A percentile compares a stretch with the other conserved stretches of the same genome.
These are phyloP conservation scores for Chrysolina americana DNA, from an alignment of 2,888 invertebrate genomes.

Conservation along the genomic window DNA sequence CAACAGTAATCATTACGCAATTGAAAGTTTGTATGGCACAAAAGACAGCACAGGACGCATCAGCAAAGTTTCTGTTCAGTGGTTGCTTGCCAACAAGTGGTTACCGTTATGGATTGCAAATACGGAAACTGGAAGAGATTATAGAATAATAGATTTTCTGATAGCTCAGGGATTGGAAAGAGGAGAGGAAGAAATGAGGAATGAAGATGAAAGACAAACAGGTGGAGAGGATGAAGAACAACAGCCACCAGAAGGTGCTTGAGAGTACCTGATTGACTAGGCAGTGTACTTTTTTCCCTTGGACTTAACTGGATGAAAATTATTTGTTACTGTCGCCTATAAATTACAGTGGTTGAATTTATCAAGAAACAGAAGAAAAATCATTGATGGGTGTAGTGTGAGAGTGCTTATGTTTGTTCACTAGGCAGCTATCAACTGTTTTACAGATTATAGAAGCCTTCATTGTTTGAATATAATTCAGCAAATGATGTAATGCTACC, in stretches of 20 bases:
- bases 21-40: slow-evolving; percentile 68
- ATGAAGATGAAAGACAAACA: slow-evolving; percentile 53
- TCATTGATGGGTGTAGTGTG: no score
- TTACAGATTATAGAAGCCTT: no score
- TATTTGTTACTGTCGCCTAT: not conserved
- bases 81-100: slow-evolving; percentile 79
- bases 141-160: slow-evolving; percentile 66
- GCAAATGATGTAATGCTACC: no score
- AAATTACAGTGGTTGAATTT: no score
- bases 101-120: slow-evolving; percentile 76
- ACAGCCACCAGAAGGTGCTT: slow-evolving; percentile 13
- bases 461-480: no score
- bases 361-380: no score
- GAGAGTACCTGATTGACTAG: not conserved
- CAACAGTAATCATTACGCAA: slow-evolving; percentile 69
- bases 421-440: no score
- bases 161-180: slow-evolving; percentile 63
- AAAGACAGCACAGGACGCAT: slow-evolving; percentile 69
- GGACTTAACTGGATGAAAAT: not conserved
- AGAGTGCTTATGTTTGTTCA: no score
- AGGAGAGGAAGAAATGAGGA: slow-evolving; percentile 53
- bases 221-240: slow-evolving; percentile 25
- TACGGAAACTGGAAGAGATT: slow-evolving; percentile 70
- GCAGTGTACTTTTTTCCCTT: not conserved
- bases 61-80: slow-evolving; percentile 76